phyloP scores from a whole-genome alignment of 1,140 invertebrate species.

The Scaptomyza montana region DNA sequence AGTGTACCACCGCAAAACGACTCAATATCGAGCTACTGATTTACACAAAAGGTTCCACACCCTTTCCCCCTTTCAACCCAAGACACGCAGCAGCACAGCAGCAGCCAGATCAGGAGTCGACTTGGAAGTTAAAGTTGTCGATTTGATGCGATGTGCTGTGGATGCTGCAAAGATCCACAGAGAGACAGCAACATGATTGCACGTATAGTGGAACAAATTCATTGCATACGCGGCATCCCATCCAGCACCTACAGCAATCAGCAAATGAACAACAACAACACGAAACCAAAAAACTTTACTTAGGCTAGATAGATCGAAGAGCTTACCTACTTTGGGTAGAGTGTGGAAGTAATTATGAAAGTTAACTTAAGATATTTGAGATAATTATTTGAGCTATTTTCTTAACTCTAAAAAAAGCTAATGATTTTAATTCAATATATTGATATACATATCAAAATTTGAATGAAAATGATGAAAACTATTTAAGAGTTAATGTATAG shows the following conservation, averaged over 20 bases:
- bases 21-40: slow-evolving; percentile 65
- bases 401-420: too few species aligned
- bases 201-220: slow-evolving; percentile 79
- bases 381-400: too few species aligned
- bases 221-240: slow-evolving; percentile 72
- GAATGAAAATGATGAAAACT: too few species aligned
- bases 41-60: slow-evolving; percentile 43
- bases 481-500: too few species aligned
- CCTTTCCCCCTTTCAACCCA: not conserved
- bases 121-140: too few species aligned
- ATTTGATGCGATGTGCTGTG: too few species aligned
- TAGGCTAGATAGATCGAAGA: slow-evolving; percentile 11
- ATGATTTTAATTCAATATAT: too few species aligned
- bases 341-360: too few species aligned
- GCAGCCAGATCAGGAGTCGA: not conserved
- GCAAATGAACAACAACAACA: slow-evolving; percentile 49
- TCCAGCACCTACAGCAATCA: slow-evolving; percentile 69
- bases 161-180: too few species aligned
- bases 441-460: too few species aligned
- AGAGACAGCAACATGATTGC: slow-evolving; percentile 66
- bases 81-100: slow-evolving; percentile 21
- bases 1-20: slow-evolving; percentile 48
- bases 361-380: too few species aligned
- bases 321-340: slow-evolving; percentile 26
- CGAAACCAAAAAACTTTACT: not conserved